Evolutionary conservation across 2,888 invertebrate genomes (phyloP).

Genomic region (Odontothrips loti): DNA sequence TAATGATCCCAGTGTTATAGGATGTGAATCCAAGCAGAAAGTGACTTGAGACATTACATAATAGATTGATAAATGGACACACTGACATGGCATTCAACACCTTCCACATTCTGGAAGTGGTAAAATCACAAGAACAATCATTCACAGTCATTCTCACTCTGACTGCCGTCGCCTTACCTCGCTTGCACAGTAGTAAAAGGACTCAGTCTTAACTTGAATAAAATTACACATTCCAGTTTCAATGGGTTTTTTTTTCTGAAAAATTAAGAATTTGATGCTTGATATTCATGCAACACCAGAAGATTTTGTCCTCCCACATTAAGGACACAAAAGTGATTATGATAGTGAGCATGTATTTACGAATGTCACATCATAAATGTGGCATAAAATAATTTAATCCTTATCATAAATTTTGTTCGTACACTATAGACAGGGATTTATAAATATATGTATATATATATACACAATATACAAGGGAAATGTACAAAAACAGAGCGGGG

Average conservation of each 20-base stretch:
- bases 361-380: not conserved
- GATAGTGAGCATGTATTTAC: not conserved
- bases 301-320: not conserved
- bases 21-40: not conserved
- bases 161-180: not conserved
- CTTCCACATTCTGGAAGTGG: not conserved
- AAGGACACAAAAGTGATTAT: not conserved
- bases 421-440: not conserved
- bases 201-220: not conserved
- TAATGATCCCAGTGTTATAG: not conserved
- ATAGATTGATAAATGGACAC: not conserved
- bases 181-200: not conserved
- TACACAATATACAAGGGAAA: not conserved
- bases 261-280: not conserved
- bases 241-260: not conserved
- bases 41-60: not conserved
- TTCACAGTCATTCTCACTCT: not conserved
- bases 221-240: not conserved
- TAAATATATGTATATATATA: not conserved
- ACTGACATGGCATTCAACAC: too few species aligned
- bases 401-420: not conserved
- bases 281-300: not conserved
- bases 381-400: conserved; percentile 5
- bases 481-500: not conserved
- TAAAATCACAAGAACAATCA: not conserved